Evolutionary conservation across 2,888 invertebrate species (phyloP), one percentile per base, ranked within the genome.

Genomic region (Barypeithes pellucidus): DNA sequence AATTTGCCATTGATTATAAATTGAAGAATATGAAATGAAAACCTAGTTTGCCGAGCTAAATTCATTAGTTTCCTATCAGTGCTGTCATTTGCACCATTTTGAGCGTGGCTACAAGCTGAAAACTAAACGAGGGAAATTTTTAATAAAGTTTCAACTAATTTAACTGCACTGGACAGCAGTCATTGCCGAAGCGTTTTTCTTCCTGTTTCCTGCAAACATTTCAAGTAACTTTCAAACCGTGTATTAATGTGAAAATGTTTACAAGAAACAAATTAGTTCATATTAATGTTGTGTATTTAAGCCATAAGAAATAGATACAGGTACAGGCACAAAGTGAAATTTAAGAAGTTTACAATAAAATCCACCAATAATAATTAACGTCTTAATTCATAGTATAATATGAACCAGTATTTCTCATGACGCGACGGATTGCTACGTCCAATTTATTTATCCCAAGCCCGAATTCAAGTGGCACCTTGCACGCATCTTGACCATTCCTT

Each of bases 401-500:
- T 59, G 36, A 16, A 66, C 66, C 66, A 47, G 54, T 5, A 24
- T 54, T 57, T 33, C n/a, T 41, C 57, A 54, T 57, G 57, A 18
- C 57, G 41, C 43, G 57, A 18, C 57, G 41, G 54, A 14, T 57
- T 39, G 59, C 60, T 47, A 36, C 60, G 22, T 47, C 20, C 54
- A 63, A 63, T 63, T 65, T 36, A 63, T 63, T 65, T 22, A 60
- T 20, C 52, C 43, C 62, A 57, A 57, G 70, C 57, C 70, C 57
- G 62, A n/a, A 70, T 70, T 70, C 65, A 70, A 70, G 63, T 70
- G 47, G 33, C 41, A 65, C 24, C 54, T 41, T 39, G 59, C 70
- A 70, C 57, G 43, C 29, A 62, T 68, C 68, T 71, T 71, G 71
- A 71, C 71, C 71, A 59, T 50, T 57, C 57, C 57, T 57, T 70